Evolutionary conservation across 2,797 vertebrate genomes (phyloP).

Genomic region (Tinamus major): DNA sequence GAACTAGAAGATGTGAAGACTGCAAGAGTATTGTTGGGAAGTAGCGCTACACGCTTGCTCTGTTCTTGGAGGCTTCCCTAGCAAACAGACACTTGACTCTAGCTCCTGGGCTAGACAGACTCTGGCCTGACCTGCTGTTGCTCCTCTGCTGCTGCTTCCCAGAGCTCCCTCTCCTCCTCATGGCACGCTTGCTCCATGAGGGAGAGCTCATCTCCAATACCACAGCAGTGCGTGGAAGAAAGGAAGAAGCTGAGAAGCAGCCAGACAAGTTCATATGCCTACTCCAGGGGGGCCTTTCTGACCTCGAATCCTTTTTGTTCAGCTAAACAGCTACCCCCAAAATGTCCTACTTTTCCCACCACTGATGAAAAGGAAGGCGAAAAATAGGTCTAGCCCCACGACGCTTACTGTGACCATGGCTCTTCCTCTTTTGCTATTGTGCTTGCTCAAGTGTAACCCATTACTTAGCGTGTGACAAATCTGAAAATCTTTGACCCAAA

Average conservation of each 20-base stretch:
- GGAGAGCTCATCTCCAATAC: background rate
- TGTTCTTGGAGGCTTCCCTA: background rate
- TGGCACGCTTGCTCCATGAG: background rate
- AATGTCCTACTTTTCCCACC: background rate
- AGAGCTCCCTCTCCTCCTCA: accelerated
- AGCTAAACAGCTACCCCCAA: background rate
- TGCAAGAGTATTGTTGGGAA: background rate
- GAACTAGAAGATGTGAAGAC: background rate
- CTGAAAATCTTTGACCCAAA: background rate
- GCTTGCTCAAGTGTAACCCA: background rate
- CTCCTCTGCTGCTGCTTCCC: accelerated
- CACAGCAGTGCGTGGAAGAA: accelerated
- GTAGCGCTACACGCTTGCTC: background rate
- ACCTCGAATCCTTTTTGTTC: background rate
- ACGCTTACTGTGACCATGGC: background rate
- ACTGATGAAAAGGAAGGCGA: background rate
- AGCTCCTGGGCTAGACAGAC: background rate
- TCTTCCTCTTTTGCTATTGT: background rate
- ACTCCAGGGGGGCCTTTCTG: background rate
- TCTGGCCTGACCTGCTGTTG: background rate
- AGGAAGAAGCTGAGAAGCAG: background rate
- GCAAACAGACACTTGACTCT: accelerated
- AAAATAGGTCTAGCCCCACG: background rate
- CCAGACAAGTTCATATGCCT: background rate
- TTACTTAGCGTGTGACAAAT: background rate